phyloP scores from a whole-genome alignment of 2,113 vertebrate genomes.

The Genyomyrus donnyi region DNA sequence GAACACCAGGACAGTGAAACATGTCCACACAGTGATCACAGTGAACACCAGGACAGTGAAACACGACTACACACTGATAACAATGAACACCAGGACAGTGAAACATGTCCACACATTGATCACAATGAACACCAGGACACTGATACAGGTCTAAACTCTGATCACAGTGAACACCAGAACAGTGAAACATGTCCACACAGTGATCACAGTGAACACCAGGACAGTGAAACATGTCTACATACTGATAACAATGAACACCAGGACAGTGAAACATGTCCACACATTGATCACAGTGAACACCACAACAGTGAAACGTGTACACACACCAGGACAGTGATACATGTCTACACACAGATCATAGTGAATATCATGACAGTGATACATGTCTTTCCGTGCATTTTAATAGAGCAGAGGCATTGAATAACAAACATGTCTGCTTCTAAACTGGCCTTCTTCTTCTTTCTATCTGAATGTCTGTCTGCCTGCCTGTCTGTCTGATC shows the following conservation, averaged over 20 bases:
- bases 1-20: background rate
- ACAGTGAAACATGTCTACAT: background rate
- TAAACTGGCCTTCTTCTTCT: slow-evolving; percentile 45
- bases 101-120: background rate
- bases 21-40: background rate
- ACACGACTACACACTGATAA: background rate
- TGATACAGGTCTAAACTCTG: background rate
- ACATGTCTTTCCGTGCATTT: background rate
- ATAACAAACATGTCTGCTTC: slow-evolving; percentile 37
- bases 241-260: background rate
- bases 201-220: background rate
- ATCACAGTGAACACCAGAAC: background rate
- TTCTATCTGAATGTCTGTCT: slow-evolving; percentile 30
- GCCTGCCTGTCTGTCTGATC: background rate
- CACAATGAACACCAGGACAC: background rate
- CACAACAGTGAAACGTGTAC: background rate
- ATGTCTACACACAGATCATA: background rate
- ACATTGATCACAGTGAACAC: background rate
- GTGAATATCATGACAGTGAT: background rate
- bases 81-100: background rate
- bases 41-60: background rate
- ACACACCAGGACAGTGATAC: background rate
- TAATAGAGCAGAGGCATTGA: background rate
- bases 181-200: background rate
- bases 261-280: background rate